Evolutionary conservation across 2,797 vertebrate species (phyloP).

Genomic region (Crenuchus spilurus): DNA sequence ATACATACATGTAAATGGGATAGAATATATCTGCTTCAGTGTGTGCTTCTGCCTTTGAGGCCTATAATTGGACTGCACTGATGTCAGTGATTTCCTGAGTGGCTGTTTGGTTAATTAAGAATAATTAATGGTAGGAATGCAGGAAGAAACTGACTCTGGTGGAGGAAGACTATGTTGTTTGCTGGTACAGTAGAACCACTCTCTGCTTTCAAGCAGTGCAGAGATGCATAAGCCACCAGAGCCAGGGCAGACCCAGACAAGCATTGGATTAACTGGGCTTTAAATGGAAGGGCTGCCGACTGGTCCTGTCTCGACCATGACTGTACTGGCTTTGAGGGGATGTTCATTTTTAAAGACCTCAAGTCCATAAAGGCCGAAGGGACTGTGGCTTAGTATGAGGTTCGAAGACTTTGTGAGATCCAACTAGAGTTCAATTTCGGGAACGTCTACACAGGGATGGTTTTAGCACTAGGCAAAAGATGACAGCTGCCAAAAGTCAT

Average conservation of each 20-base stretch:
- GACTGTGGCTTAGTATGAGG: too few species aligned
- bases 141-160: slow-evolving; percentile 29
- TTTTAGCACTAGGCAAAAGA: too few species aligned
- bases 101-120: slow-evolving; percentile 31
- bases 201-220: neutral
- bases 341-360: neutral
- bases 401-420: too few species aligned
- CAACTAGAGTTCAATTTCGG: too few species aligned
- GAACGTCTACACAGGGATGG: too few species aligned
- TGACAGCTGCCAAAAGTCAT: too few species aligned
- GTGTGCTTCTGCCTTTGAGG: slow-evolving; percentile 1
- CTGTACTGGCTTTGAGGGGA: neutral
- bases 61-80: slow-evolving; percentile 42
- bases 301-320: neutral
- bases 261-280: slow-evolving; percentile 24
- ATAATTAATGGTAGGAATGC: slow-evolving; percentile 30
- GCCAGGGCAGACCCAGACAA: slow-evolving; percentile 6
- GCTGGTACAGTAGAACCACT: neutral
- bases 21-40: neutral
- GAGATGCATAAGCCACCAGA: neutral
- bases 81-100: slow-evolving; percentile 43
- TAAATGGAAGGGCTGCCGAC: slow-evolving; percentile 11
- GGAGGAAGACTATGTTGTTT: slow-evolving; percentile 2
- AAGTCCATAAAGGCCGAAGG: neutral
- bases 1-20: neutral